Percentiles rank a stretch among this genome's conserved stretches.
Evolutionary conservation across 2,113 vertebrate species (phyloP).

Genomic region (Thalassoma bifasciatum): DNA sequence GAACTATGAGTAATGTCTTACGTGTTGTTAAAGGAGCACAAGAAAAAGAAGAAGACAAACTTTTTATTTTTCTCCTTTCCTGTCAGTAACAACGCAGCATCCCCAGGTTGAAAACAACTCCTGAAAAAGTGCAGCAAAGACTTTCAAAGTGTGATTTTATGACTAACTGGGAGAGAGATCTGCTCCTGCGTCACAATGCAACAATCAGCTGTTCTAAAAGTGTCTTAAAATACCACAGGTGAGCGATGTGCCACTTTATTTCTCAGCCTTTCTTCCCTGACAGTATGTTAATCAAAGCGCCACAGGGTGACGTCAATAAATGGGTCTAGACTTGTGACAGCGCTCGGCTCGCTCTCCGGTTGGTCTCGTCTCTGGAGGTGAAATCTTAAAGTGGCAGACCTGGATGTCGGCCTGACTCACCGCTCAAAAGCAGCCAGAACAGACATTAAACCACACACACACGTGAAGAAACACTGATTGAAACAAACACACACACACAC

Average conservation of each 20-base stretch:
- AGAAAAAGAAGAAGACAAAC: too few relatives aligned
- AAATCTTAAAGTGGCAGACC: slow-evolving; percentile 55
- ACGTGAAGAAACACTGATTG: neutral
- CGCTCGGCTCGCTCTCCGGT: slow-evolving; percentile 23
- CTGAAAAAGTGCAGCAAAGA: neutral
- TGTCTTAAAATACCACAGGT: slow-evolving; percentile 17
- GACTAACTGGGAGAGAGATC: neutral
- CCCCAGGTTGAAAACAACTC: neutral
- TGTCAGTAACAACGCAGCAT: neutral
- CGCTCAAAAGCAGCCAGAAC: slow-evolving; percentile 56
- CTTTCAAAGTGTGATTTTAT: slow-evolving; percentile 2
- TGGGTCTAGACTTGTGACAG: slow-evolving; percentile 49
- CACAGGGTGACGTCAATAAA: slow-evolving; percentile 44
- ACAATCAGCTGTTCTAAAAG: slow-evolving; percentile 1
- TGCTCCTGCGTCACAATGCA: slow-evolving; percentile 5
- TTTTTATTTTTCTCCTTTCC: neutral
- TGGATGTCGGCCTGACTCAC: slow-evolving; percentile 31
- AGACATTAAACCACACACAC: slow-evolving; percentile 27
- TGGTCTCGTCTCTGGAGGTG: slow-evolving; percentile 41
- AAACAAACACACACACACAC: slow-evolving; percentile 10
- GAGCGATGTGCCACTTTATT: neutral
- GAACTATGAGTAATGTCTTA: too few relatives aligned
- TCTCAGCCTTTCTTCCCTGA: slow-evolving; percentile 7
- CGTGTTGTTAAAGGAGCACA: too few relatives aligned
- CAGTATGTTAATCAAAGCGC: slow-evolving; percentile 27